phyloP scores from a whole-genome alignment of 2,797 vertebrate species.

The Galaxias olidus region DNA sequence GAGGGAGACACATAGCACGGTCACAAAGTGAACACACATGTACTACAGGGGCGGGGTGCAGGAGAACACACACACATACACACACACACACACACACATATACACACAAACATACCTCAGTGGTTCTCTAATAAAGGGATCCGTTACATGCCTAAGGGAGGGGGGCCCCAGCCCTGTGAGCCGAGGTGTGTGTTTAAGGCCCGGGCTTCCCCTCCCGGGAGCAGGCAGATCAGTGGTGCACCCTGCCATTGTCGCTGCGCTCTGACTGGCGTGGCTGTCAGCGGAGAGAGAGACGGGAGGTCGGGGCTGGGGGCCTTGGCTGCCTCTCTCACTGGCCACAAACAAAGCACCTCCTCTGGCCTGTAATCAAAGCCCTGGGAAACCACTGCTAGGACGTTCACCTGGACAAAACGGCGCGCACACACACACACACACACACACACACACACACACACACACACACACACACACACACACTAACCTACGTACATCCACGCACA shows the following conservation, averaged over 20 bases:
- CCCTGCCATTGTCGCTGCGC: slow-evolving; percentile 57
- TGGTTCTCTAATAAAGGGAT: slow-evolving; percentile 67
- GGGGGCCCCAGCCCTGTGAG: slow-evolving; percentile 51
- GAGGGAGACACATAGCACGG: slow-evolving; percentile 34
- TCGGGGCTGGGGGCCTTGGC: slow-evolving; percentile 40
- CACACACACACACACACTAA: slow-evolving; percentile 15
- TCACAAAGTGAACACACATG: slow-evolving; percentile 45
- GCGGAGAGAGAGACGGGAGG: slow-evolving; percentile 55
- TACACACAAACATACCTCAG: slow-evolving; percentile 41
- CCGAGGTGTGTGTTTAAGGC: slow-evolving; percentile 65
- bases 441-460: slow-evolving; percentile 33
- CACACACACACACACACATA: background rate
- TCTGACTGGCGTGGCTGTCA: slow-evolving; percentile 62
- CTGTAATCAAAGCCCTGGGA: slow-evolving; percentile 78
- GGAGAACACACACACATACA: slow-evolving; percentile 9
- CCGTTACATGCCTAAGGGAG: slow-evolving; percentile 63
- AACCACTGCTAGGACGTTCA: slow-evolving; percentile 69
- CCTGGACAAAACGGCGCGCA: slow-evolving; percentile 47
- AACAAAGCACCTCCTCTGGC: slow-evolving; percentile 72
- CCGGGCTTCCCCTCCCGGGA: slow-evolving; percentile 53
- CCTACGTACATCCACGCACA: slow-evolving; percentile 12
- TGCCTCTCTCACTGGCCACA: slow-evolving; percentile 63
- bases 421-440: too few relatives aligned
- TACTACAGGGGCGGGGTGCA: slow-evolving; percentile 30
- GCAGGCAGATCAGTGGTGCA: slow-evolving; percentile 52